phyloP scores from a whole-genome alignment of 2,888 invertebrate genomes.

The Pandemis heparana region DNA sequence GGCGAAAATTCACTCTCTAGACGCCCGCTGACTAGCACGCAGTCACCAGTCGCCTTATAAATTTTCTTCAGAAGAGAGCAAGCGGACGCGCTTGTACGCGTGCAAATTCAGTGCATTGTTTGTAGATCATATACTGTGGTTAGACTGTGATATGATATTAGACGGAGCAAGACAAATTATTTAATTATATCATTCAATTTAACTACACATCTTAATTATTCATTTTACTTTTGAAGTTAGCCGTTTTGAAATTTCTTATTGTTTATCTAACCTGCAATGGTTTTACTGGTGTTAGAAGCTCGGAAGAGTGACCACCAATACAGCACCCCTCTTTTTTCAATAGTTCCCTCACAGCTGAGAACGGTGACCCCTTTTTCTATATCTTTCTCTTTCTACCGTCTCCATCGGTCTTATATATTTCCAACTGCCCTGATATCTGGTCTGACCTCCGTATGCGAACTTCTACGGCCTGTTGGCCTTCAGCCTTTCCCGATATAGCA shows the following conservation, averaged over 20 bases:
- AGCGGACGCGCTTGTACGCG: not conserved
- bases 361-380: too few species aligned
- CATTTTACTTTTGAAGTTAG: not conserved
- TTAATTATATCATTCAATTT: slow-evolving; percentile 15
- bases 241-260: not conserved
- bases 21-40: too few species aligned
- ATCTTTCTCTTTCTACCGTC: too few species aligned
- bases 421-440: too few species aligned
- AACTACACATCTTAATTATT: not conserved
- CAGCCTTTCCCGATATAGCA: too few species aligned
- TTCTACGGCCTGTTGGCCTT: too few species aligned
- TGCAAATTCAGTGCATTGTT: not conserved
- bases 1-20: not conserved
- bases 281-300: not conserved
- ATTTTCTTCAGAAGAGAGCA: not conserved
- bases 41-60: too few species aligned
- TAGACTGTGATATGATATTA: not conserved
- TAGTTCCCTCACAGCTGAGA: too few species aligned
- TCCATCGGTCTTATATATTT: too few species aligned
- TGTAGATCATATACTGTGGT: not conserved
- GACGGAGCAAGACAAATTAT: slow-evolving; percentile 13
- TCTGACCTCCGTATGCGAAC: too few species aligned
- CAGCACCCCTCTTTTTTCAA: not conserved
- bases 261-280: slow-evolving; percentile 1
- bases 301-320: too few species aligned